Evolutionary conservation across 2,113 vertebrate species (phyloP), one percentile per base, ranked within the genome.

Genomic region (Lepisosteus oculatus): DNA sequence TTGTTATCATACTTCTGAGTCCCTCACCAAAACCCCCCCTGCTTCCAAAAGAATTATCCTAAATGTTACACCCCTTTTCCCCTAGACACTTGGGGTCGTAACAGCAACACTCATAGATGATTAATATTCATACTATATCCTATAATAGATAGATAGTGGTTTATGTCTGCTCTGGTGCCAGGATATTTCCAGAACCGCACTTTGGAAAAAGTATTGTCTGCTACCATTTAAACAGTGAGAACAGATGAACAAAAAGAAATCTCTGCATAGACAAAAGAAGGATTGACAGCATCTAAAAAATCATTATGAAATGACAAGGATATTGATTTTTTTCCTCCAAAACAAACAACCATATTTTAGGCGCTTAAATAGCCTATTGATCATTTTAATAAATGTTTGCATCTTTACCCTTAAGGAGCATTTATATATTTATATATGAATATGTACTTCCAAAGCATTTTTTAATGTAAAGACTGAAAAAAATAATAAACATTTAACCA

Each of bases 301-400:
- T 80, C 76, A 79, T 77, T 80, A 79, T 70, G 55, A 71, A 73
- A 68, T 68, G 61, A 65, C 72, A 69, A 69, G 55, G 55, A 4
- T 81, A 83, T 84, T 56, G 80, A 82, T 84, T 81, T 79, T 75
- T 75, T 74, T 41, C 55, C 59, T 80, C 83, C 61, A 73, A 83
- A 81, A 78, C 68, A 78, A 85, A 81, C 77, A 85, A 81, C 79
- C 71, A 78, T 29, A 29, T 71, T 89, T 85, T 76, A 77, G 76
- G 61, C 79, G 78, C 74, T 75, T 82, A 85, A 83, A 77, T 44
- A 67, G 15, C 2, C 75, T 80, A 84, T 67, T 67, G 79, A 83
- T 86, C 76, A 76, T 72, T 43, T 0, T 77, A 78, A 84, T 78
- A 82, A 81, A 78, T 77, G 69, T 70, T 4, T 0, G 71, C 69